Evolutionary conservation across 2,113 vertebrate genomes (phyloP).

Genomic region (Pteropus alecto): DNA sequence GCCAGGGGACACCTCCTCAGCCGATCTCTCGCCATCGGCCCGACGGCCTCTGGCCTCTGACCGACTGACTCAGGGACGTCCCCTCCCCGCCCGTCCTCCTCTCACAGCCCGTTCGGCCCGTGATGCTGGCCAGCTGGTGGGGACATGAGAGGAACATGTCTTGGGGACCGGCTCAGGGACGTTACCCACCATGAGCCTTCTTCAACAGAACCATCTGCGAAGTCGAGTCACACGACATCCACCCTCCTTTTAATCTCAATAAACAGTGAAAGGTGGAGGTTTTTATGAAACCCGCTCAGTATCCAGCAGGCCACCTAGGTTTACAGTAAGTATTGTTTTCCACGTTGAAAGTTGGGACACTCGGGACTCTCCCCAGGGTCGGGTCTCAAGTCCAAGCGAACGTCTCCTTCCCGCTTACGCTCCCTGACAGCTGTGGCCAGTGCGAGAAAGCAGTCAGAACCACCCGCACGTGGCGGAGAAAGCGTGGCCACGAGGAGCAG

Average conservation of each 20-base stretch:
- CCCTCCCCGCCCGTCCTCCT: background rate
- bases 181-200: accelerated
- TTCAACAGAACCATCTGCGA: background rate
- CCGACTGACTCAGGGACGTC: accelerated
- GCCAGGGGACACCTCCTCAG: accelerated
- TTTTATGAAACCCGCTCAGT: background rate
- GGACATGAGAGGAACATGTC: accelerated
- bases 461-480: accelerated
- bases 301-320: background rate
- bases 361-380: background rate
- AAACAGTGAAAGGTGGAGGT: background rate
- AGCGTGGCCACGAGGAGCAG: background rate
- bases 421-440: accelerated
- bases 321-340: background rate
- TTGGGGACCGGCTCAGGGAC: accelerated
- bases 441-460: background rate
- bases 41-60: too few relatives aligned
- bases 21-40: accelerated
- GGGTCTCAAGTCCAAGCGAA: background rate
- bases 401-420: accelerated
- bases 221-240: accelerated
- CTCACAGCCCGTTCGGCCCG: accelerated
- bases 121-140: background rate
- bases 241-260: background rate
- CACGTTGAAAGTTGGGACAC: background rate